Conservation (phyloP, 2,113 vertebrate species). For the Nymphicus hollandicus region DNA sequence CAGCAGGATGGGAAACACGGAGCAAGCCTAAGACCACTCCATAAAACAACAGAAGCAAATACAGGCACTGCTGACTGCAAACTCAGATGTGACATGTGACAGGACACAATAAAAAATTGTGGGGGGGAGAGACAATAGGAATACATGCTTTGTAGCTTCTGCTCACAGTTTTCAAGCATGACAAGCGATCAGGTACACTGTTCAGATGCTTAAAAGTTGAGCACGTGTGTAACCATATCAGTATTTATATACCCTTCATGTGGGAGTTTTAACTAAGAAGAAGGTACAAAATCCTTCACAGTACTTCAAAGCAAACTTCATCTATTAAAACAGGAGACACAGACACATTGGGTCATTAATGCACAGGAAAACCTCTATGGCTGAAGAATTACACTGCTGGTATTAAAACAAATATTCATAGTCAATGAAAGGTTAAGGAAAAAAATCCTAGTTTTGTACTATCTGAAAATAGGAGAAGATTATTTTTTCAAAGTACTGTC, state of each 20-base stretch:
- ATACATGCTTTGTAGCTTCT: background rate
- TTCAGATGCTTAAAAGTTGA: background rate
- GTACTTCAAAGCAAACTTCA: background rate
- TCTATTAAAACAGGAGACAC: background rate
- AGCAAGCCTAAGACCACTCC: background rate
- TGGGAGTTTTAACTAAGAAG: background rate
- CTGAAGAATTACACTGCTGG: background rate
- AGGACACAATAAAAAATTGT: accelerated
- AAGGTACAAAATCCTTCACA: background rate
- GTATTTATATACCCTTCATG: background rate
- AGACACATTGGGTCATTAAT: background rate
- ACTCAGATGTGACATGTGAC: accelerated
- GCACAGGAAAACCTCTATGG: background rate
- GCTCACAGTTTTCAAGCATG: background rate
- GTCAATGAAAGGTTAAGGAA: background rate
- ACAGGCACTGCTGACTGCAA: background rate
- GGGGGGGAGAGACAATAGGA: background rate
- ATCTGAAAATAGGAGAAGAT: background rate
- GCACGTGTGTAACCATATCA: accelerated
- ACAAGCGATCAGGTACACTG: background rate
- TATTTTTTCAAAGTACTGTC: background rate
- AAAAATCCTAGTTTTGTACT: background rate
- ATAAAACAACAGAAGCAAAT: background rate
- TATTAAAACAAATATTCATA: background rate
- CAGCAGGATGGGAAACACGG: background rate